These are phyloP conservation scores for Lethrus apterus DNA, from an alignment of 1,140 invertebrate species.

Conservation along the genomic window DNA sequence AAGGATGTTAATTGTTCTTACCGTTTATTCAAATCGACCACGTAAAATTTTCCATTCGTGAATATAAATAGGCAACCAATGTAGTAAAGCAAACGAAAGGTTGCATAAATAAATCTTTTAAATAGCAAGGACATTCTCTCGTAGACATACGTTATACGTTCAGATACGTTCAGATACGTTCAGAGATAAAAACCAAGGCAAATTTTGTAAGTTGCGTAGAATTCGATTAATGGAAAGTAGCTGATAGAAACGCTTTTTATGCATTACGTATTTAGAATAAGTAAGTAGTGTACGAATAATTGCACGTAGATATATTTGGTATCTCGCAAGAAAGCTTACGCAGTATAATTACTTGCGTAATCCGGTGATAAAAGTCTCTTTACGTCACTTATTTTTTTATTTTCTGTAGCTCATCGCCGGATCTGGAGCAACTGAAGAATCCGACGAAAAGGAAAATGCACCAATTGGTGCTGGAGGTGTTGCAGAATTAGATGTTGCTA, in stretches of 20 bases:
- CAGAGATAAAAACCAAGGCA: too few relatives aligned
- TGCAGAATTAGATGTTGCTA: conserved; percentile 39
- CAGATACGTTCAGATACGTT: too few relatives aligned
- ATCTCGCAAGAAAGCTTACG: not conserved
- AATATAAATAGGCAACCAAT: too few relatives aligned
- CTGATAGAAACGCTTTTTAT: not conserved
- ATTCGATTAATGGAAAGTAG: not conserved
- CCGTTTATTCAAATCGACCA: too few relatives aligned
- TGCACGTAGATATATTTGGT: not conserved
- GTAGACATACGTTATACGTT: too few relatives aligned
- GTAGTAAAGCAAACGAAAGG: too few relatives aligned
- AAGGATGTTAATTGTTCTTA: too few relatives aligned
- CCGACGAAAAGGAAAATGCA: conserved; percentile 48
- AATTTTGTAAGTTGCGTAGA: not conserved
- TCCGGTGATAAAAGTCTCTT: not conserved
- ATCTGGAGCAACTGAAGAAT: conserved; percentile 52
- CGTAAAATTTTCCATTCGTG: too few relatives aligned
- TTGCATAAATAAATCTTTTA: too few relatives aligned
- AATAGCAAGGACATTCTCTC: too few relatives aligned
- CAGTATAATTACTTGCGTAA: too few relatives aligned
- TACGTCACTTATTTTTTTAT: too few relatives aligned
- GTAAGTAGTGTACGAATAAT: not conserved
- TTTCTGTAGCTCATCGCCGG: conserved; percentile 59
- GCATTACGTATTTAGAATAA: not conserved
- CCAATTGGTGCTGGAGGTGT: conserved; percentile 45